Evolutionary conservation across 2,888 invertebrate species (phyloP).

Genomic region (Pollenia amentaria): DNA sequence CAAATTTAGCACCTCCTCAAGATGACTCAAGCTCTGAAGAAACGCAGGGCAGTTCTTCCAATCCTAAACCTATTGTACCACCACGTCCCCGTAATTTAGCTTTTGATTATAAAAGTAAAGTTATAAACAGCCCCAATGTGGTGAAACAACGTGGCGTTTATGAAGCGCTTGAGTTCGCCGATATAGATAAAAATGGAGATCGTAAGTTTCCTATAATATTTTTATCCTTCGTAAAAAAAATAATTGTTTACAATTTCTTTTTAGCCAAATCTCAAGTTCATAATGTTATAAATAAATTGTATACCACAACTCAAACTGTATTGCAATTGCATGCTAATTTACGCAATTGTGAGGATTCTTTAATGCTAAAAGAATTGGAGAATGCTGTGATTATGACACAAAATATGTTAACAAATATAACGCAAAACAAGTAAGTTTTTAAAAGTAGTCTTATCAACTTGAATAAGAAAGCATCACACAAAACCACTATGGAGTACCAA

Average conservation of each 20-base stretch:
- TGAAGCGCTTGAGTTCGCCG: slow-evolving; percentile 79
- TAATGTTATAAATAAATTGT: slow-evolving; percentile 86
- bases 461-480: no score
- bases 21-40: slow-evolving; percentile 94
- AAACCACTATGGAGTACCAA: no score
- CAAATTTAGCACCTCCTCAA: slow-evolving; percentile 83
- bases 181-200: slow-evolving; percentile 79
- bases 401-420: slow-evolving; percentile 84
- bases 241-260: slow-evolving; percentile 1
- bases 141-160: slow-evolving; percentile 79
- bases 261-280: slow-evolving; percentile 87
- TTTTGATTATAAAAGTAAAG: slow-evolving; percentile 86
- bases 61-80: slow-evolving; percentile 87
- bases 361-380: slow-evolving; percentile 84
- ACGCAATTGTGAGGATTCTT: slow-evolving; percentile 82
- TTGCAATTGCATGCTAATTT: slow-evolving; percentile 84
- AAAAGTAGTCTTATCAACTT: neutral
- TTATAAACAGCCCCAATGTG: slow-evolving; percentile 79
- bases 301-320: slow-evolving; percentile 84
- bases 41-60: slow-evolving; percentile 81
- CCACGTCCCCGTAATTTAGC: slow-evolving; percentile 89
- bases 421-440: slow-evolving; percentile 81
- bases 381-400: slow-evolving; percentile 85
- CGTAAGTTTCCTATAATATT: slow-evolving; percentile 77
- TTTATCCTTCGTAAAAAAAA: neutral